Conservation (phyloP, 2,888 invertebrate genomes). For the Limulus polyphemus region DNA sequence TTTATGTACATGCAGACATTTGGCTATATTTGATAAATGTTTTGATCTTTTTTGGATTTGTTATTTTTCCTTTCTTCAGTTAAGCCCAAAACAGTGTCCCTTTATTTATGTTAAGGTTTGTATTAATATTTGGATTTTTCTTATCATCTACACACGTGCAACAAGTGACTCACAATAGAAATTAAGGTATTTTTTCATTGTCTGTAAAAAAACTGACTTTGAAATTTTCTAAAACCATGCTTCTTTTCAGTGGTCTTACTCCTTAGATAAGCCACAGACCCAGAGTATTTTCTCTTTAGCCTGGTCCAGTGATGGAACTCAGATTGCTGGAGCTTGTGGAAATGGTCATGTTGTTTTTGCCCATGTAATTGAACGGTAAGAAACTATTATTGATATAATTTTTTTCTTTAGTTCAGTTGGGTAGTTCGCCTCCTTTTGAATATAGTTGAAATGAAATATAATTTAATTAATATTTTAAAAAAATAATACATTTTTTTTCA, state of each 20-base stretch:
- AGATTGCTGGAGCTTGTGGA: constrained; percentile 86
- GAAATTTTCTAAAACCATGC: constrained; percentile 2
- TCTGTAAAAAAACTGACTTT: constrained; percentile 8
- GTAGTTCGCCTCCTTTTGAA: too few relatives aligned
- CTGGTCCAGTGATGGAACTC: constrained; percentile 94
- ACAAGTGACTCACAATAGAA: neutral
- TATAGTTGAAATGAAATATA: neutral
- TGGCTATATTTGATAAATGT: too few relatives aligned
- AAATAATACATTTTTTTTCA: neutral
- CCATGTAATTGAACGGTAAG: constrained; percentile 70
- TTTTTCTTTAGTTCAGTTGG: too few relatives aligned
- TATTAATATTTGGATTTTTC: too few relatives aligned
- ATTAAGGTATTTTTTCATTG: neutral
- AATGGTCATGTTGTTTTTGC: constrained; percentile 81
- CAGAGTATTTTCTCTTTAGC: constrained; percentile 79
- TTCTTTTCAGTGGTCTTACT: constrained; percentile 72
- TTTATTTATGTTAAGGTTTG: too few relatives aligned
- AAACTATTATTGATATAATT: neutral
- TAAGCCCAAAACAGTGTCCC: too few relatives aligned
- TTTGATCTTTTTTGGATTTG: too few relatives aligned
- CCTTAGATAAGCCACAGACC: constrained; percentile 70
- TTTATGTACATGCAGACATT: too few relatives aligned
- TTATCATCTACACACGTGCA: too few relatives aligned
- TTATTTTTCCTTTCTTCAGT: too few relatives aligned
- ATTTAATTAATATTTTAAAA: neutral